Conservation (phyloP, 35 echinoderm and acorn worm species). For the Hemicentrotus pulcherrimus region DNA sequence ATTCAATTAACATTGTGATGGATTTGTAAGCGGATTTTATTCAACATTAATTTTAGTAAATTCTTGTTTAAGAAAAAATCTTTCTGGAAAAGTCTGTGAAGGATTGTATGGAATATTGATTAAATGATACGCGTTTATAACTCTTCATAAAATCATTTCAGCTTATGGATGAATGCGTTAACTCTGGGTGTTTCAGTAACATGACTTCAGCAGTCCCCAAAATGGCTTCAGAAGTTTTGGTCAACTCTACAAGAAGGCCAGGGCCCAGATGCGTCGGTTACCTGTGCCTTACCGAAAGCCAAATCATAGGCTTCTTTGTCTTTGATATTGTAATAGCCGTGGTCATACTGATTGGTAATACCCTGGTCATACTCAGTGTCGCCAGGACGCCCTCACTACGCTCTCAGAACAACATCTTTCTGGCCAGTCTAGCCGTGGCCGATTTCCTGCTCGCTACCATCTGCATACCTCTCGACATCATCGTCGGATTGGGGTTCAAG, state of each 20-base stretch:
- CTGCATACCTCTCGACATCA: slow-evolving; percentile 51
- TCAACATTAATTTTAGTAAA: background rate
- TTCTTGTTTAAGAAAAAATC: background rate
- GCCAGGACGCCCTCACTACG: slow-evolving; percentile 36
- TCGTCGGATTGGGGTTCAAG: slow-evolving; percentile 46
- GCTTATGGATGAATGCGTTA: background rate
- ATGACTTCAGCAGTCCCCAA: background rate
- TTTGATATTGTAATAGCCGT: slow-evolving; percentile 46
- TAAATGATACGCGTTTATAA: background rate
- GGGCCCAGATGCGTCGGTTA: background rate
- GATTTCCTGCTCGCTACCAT: slow-evolving; percentile 58
- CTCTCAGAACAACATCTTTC: slow-evolving; percentile 64
- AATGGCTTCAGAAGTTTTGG: background rate
- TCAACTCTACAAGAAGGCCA: background rate
- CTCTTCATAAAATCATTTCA: background rate
- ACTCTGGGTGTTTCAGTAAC: background rate
- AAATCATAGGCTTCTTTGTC: slow-evolving; percentile 51
- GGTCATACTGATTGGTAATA: slow-evolving; percentile 47
- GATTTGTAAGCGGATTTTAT: background rate
- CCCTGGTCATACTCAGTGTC: slow-evolving; percentile 52
- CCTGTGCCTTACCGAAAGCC: slow-evolving; percentile 22
- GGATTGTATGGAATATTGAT: background rate
- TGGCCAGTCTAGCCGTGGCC: slow-evolving; percentile 57
- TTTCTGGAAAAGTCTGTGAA: background rate
- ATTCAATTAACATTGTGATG: background rate